These are phyloP conservation scores for Hydractinia symbiolongicarpus DNA, from an alignment of 30 jellyfish, hydroid and myxozoan genomes.

Conservation along the genomic window DNA sequence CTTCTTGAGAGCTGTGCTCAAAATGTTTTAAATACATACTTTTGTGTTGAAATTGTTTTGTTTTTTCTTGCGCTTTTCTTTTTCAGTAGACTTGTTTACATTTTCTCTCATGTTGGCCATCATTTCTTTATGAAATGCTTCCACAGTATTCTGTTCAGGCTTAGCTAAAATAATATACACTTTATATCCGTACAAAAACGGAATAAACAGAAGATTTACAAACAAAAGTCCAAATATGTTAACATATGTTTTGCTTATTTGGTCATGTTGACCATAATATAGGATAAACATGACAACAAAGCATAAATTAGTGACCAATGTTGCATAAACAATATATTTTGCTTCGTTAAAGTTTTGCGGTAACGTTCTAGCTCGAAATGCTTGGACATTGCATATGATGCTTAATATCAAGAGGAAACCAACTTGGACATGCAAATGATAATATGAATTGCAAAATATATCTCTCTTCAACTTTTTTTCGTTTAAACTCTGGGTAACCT, in stretches of 20 bases:
- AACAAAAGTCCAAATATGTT: neutral
- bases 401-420: neutral
- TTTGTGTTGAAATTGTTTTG: no score
- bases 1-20: no score
- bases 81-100: neutral
- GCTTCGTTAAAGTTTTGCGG: slow-evolving; percentile 11
- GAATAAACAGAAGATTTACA: neutral
- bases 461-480: neutral
- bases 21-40: no score
- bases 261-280: neutral
- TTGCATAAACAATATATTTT: slow-evolving; percentile 13
- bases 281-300: neutral
- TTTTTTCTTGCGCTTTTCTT: no score
- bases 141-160: neutral
- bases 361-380: neutral
- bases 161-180: neutral
- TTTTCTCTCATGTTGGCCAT: neutral
- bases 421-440: neutral
- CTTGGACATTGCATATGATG: neutral
- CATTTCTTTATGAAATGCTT: neutral
- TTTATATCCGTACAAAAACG: neutral
- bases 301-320: slow-evolving; percentile 2
- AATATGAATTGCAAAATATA: neutral
- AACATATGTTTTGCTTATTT: neutral
- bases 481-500: neutral